Evolutionary conservation across 1,140 invertebrate genomes (phyloP), one percentile per base, ranked within the genome.

Genomic region (Drosophila pseudoananassae): DNA sequence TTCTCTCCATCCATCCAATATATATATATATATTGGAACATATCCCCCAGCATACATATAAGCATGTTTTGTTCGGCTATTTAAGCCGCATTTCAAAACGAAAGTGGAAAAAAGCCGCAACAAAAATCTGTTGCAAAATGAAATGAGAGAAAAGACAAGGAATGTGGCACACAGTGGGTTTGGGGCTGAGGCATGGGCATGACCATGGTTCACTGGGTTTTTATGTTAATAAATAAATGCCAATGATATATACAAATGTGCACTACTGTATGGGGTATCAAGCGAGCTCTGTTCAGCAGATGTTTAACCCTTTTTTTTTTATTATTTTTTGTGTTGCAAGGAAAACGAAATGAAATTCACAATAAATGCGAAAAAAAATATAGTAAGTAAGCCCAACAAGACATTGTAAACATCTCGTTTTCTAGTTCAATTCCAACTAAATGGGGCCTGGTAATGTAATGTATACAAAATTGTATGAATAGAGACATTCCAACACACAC

Each of bases 401-500:
- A 85, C 74, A 74, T 71, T 81, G 81, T 76, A 85, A 85, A 78
- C 74, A 88, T 82, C 77, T 84, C 70, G 83, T 78, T 85, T 85
- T 87, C 82, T 85, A 85, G 82, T 85, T 85, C 82, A 85, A 85
- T 85, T 85, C 83, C 78, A 81, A 78, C 82, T 87, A 82, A 85
- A 85, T 81, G 78, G 64, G 64, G 75, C 78, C 73, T 85, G 82
- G 82, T 78, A 78, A 85, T 81, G 81, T 71, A 85, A 85, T 87
- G 82, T 79, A 82, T 85, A 85, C 76, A 74, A 55, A 81, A 59
- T 57, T 74, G 38, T 66, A 78, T 63, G 43, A 56, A 80, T 55
- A 51, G 43, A 58, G 8, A 9, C 20, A 52, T 14, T 7, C 4
- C 14, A 15, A 6, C 29, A 38, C 31, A 15, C 36, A 12, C 27